phyloP scores from a whole-genome alignment of 2,113 vertebrate genomes.

The Grammomys dolichurus region DNA sequence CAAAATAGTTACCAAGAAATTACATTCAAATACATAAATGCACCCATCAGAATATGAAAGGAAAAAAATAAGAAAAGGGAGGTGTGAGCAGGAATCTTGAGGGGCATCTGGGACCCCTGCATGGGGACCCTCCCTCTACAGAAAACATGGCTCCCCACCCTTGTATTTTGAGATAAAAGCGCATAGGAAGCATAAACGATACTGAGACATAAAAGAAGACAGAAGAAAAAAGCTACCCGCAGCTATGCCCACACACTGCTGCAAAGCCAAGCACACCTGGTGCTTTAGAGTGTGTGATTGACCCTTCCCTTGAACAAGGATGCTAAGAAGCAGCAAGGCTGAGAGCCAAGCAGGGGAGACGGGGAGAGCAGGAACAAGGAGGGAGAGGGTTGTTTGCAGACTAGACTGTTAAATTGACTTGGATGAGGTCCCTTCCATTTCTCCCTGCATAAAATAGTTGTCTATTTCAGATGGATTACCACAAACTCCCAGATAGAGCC shows the following conservation, averaged over 20 bases:
- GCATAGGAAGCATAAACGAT: slow-evolving; percentile 50
- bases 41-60: not conserved
- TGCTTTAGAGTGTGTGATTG: slow-evolving; percentile 85
- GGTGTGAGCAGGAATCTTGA: not conserved
- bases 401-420: slow-evolving; percentile 78
- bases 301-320: slow-evolving; percentile 86
- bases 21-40: not conserved
- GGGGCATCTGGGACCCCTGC: not conserved
- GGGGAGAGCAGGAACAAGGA: slow-evolving; percentile 67
- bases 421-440: slow-evolving; percentile 62
- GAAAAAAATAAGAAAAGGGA: not conserved
- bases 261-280: slow-evolving; percentile 78
- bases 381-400: slow-evolving; percentile 82
- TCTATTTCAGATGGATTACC: slow-evolving; percentile 70
- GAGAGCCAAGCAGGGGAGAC: slow-evolving; percentile 80
- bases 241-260: slow-evolving; percentile 73
- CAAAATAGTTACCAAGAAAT: not conserved
- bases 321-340: slow-evolving; percentile 76
- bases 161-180: slow-evolving; percentile 51
- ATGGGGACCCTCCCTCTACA: not conserved
- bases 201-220: slow-evolving; percentile 64
- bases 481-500: slow-evolving; percentile 48
- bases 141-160: not conserved
- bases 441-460: slow-evolving; percentile 65
- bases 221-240: slow-evolving; percentile 38